Base-by-base conservation (phyloP, 92 coral and sea anemone species). In the Pocillopora meandrina region DNA sequence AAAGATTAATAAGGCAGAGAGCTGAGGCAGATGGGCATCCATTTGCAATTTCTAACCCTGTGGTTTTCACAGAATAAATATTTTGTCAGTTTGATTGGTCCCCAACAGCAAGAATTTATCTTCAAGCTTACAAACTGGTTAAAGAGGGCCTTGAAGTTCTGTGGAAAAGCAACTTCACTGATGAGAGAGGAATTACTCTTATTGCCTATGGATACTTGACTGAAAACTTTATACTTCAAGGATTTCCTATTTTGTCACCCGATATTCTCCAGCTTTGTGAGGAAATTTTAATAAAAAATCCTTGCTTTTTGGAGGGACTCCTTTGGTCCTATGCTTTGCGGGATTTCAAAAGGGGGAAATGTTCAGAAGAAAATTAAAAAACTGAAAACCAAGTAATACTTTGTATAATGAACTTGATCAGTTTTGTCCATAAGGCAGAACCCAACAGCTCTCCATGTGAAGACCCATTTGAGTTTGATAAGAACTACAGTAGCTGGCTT, bases 31-130 rank as follows among this genome's bases (percentile, higher is more conserved):
- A 23, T 14, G 0, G 3, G 31, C 97, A 93, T 57, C 97, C 93
- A 12, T 86, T 55, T 70, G 65, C 61, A 0, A 80, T 86, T 42
- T 60, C 70, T 18, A 87, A 93, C 20, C 97, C 91, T n/a, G 36
- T 85, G 0, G 65, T 78, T 16, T 85, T 81, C 52, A 34, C 71
- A 62, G 95, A 93, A 73, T 57, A 87, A 49, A 86, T 85, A 75
- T 83, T 93, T 42, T 64, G 76, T 36, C 65, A n/a, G n/a, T n/a
- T n/a, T 59, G 85, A 90, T 21, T 83, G 82, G 72, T 93, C 97
- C 1, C 97, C 95, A n/a, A 93, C 97, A 18, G 97, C 95, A 72
- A 81, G 84, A 63, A 60, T 61, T 33, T 93, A 91, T 83, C 87
- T 91, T 9, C 83, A 86, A 70, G 97, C 97, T 19, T 88, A 69